Conservation (phyloP, 1,140 invertebrate genomes). For the Leucophenga varia region DNA sequence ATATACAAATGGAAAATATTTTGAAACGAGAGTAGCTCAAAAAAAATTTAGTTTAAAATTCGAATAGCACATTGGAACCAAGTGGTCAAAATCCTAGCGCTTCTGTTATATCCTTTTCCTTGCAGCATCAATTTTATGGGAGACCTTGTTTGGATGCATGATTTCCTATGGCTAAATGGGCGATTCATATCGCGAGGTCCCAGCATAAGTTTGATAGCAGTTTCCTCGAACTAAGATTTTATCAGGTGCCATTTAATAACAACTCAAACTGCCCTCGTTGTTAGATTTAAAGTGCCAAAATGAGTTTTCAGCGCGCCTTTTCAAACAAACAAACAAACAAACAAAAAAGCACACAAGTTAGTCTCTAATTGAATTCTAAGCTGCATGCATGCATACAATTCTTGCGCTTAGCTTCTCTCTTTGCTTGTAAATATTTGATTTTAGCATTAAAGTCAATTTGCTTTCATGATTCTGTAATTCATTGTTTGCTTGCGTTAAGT, state of each 20-base stretch:
- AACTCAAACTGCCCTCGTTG: too few relatives aligned
- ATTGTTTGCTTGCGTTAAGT: constrained; percentile 52
- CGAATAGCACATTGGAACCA: too few relatives aligned
- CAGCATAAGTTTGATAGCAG: too few relatives aligned
- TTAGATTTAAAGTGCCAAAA: constrained; percentile 53
- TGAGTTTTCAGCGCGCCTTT: constrained; percentile 24
- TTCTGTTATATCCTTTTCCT: background rate
- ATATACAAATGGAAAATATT: too few relatives aligned
- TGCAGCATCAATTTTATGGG: background rate
- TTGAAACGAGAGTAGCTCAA: too few relatives aligned
- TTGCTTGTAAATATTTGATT: constrained; percentile 48
- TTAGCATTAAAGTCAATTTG: constrained; percentile 55
- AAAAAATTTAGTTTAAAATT: too few relatives aligned
- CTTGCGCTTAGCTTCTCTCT: background rate
- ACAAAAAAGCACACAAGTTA: background rate
- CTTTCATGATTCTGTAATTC: constrained; percentile 55
- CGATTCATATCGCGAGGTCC: too few relatives aligned
- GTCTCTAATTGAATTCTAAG: constrained; percentile 7
- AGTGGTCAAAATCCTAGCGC: too few relatives aligned
- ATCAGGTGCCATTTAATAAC: too few relatives aligned
- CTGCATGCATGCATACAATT: constrained; percentile 20
- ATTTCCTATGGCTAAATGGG: too few relatives aligned
- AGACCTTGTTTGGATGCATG: constrained; percentile 39
- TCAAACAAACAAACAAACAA: background rate
- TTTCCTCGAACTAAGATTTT: too few relatives aligned